Percentiles rank a stretch among this genome's conserved stretches.
Evolutionary conservation across 2,113 vertebrate species (phyloP).

Genomic region (Cranoglanis bouderius): DNA sequence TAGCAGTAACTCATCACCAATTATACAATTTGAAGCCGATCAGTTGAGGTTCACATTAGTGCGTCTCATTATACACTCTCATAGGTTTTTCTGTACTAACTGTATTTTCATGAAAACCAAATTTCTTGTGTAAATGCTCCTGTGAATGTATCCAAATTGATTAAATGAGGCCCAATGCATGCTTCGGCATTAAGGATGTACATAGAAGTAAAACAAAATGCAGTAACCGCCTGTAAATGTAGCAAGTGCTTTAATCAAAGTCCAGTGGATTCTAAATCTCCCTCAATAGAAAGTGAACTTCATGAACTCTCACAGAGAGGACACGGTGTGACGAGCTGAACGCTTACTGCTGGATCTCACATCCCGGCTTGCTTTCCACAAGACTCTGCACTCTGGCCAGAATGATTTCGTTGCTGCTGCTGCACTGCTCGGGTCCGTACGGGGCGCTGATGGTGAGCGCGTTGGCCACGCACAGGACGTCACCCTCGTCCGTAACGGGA

Average conservation of each 20-base stretch:
- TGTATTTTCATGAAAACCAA: background rate
- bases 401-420: constrained; percentile 88
- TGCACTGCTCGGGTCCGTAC: constrained; percentile 84
- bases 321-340: background rate
- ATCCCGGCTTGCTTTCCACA: constrained; percentile 69
- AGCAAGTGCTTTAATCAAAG: constrained; percentile 11
- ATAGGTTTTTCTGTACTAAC: too few relatives aligned
- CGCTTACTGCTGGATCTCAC: background rate
- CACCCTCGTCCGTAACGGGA: constrained; percentile 76
- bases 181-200: background rate
- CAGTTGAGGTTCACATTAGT: background rate
- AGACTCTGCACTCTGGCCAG: constrained; percentile 85
- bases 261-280: background rate
- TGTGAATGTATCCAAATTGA: background rate
- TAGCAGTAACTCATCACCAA: background rate
- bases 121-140: background rate
- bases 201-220: background rate
- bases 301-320: constrained; percentile 28
- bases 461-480: constrained; percentile 78
- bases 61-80: background rate
- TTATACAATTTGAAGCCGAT: too few relatives aligned
- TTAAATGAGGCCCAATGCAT: background rate
- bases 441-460: constrained; percentile 84
- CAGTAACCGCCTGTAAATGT: background rate
- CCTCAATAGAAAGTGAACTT: background rate